Evolutionary conservation across 1,140 invertebrate genomes (phyloP).

Genomic region (Meloidogyne hapla): DNA sequence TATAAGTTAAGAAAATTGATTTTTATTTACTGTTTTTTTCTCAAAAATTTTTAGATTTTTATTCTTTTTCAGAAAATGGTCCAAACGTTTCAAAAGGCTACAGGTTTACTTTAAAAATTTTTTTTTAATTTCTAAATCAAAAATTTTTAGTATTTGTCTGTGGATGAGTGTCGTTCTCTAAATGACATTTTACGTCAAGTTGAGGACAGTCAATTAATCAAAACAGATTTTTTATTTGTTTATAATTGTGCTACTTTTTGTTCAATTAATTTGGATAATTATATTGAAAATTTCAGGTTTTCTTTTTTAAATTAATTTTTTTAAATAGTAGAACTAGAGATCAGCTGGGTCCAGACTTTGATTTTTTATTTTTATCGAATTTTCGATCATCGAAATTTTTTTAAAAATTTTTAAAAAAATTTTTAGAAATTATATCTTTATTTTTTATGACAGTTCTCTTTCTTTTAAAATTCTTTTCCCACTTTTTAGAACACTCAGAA

Average conservation of each 20-base stretch:
- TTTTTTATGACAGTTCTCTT: too few relatives aligned
- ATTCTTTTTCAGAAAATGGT: conserved; percentile 29
- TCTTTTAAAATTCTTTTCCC: neutral
- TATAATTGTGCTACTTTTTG: conserved; percentile 39
- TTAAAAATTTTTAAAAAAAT: too few relatives aligned
- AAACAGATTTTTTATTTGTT: conserved; percentile 32
- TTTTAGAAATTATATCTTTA: too few relatives aligned
- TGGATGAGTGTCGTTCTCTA: conserved; percentile 20
- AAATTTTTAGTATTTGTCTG: neutral
- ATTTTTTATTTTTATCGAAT: too few relatives aligned
- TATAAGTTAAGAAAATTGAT: too few relatives aligned
- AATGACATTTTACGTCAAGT: conserved; percentile 37
- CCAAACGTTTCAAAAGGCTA: neutral
- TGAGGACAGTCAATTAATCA: conserved; percentile 31
- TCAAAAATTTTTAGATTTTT: too few relatives aligned
- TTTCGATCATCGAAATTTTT: too few relatives aligned
- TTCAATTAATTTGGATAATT: conserved; percentile 27
- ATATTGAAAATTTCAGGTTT: conserved; percentile 31
- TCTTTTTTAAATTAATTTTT: neutral
- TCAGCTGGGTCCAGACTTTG: too few relatives aligned
- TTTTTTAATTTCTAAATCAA: neutral
- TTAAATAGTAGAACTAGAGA: neutral
- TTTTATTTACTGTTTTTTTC: too few relatives aligned
- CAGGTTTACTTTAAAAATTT: neutral
- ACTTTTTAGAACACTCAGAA: conserved; percentile 27